Conservation (phyloP, 2,888 invertebrate species). For the Tridacna crocea region DNA sequence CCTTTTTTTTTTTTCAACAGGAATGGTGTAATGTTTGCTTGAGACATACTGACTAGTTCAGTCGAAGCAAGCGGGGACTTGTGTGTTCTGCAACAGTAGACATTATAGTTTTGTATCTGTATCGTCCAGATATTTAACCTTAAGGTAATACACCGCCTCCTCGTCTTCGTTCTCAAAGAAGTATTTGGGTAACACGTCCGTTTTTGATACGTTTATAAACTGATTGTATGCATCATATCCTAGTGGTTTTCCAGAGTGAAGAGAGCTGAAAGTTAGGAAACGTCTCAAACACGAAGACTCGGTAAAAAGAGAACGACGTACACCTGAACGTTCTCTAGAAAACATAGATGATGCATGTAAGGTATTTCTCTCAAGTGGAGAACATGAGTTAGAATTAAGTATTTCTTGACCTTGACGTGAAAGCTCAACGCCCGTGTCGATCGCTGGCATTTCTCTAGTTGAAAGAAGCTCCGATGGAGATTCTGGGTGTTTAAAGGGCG, state of each 20-base stretch:
- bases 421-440: no score
- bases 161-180: slow-evolving; percentile 28
- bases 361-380: no score
- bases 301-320: slow-evolving; percentile 2
- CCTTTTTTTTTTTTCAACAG: no score
- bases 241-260: slow-evolving; percentile 2
- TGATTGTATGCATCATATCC: slow-evolving; percentile 14
- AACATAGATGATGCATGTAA: neutral
- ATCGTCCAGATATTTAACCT: slow-evolving; percentile 19
- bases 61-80: no score
- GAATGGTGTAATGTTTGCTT: no score
- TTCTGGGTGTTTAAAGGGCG: no score
- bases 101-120: neutral
- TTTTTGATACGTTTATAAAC: slow-evolving; percentile 17
- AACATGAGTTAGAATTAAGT: no score
- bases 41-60: no score
- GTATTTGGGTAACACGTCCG: slow-evolving; percentile 17
- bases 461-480: no score
- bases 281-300: neutral
- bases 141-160: slow-evolving; percentile 27
- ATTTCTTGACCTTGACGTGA: no score
- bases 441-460: no score
- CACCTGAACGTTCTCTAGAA: neutral
- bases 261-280: neutral
- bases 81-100: no score